phyloP scores from a whole-genome alignment of 1,140 invertebrate genomes.

The Eurosta solidaginis region DNA sequence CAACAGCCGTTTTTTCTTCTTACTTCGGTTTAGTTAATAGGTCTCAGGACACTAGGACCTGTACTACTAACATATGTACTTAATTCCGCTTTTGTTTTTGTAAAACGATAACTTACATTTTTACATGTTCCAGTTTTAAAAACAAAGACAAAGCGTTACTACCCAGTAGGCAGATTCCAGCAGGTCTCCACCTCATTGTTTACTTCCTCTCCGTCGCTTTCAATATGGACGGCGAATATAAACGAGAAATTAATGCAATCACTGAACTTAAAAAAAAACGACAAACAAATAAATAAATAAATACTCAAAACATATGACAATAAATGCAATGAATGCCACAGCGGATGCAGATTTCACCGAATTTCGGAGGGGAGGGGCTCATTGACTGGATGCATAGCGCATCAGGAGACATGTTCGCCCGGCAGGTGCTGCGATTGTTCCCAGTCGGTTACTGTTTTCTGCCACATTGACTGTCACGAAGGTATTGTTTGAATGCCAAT shows the following conservation, averaged over 20 bases:
- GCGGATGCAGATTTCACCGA: neutral
- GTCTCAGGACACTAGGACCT: too few species aligned
- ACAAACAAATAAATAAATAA: neutral
- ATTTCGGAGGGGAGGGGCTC: neutral
- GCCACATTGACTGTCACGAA: neutral
- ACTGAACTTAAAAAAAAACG: neutral
- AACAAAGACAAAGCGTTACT: too few species aligned
- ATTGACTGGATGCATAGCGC: neutral
- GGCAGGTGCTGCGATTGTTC: neutral
- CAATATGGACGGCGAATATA: neutral
- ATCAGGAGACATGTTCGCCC: neutral
- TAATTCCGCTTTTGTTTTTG: too few species aligned
- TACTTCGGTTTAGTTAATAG: too few species aligned
- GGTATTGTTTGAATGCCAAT: neutral
- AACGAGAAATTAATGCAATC: constrained; percentile 18
- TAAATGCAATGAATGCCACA: constrained; percentile 6
- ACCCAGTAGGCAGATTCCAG: too few species aligned
- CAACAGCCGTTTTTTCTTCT: too few species aligned
- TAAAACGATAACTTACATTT: too few species aligned
- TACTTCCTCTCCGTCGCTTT: neutral
- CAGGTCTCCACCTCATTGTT: neutral
- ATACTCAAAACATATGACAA: neutral
- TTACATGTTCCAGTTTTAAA: too few species aligned
- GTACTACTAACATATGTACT: too few species aligned
- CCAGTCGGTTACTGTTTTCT: neutral